A percentile compares a stretch with the other conserved stretches of the same genome.
Evolutionary conservation across 2,113 vertebrate genomes (phyloP).

Genomic region (Antechinus stuartii): DNA sequence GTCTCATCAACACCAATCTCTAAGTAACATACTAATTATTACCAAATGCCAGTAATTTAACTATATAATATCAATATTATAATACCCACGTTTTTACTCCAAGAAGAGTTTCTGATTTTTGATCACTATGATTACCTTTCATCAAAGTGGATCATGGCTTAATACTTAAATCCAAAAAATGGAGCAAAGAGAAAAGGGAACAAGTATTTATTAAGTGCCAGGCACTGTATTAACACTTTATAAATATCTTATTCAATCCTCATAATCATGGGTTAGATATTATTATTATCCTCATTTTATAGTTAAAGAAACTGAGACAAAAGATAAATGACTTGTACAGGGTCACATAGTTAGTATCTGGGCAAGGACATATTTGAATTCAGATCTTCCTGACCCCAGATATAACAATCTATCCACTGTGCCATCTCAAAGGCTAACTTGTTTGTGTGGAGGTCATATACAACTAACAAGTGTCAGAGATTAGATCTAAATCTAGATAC

Average conservation of each 20-base stretch:
- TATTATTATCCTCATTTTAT: background rate
- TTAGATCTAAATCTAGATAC: too few relatives aligned
- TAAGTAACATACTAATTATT: constrained; percentile 20
- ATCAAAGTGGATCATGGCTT: background rate
- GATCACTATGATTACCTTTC: background rate
- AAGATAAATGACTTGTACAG: background rate
- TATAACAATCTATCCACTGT: background rate
- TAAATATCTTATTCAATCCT: background rate
- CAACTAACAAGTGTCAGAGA: background rate
- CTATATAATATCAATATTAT: background rate
- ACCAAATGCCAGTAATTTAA: background rate
- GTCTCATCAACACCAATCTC: background rate
- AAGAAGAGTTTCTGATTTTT: background rate
- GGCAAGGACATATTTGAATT: background rate
- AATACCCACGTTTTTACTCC: background rate
- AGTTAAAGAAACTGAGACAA: background rate
- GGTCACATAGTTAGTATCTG: background rate
- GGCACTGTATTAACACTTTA: background rate
- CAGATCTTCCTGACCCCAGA: background rate
- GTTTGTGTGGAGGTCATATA: background rate
- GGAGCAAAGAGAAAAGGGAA: background rate
- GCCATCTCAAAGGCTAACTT: background rate
- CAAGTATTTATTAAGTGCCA: background rate
- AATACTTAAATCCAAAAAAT: background rate
- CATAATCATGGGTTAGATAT: background rate